Conservation (phyloP, 2,888 invertebrate genomes). For the Phalangium opilio region DNA sequence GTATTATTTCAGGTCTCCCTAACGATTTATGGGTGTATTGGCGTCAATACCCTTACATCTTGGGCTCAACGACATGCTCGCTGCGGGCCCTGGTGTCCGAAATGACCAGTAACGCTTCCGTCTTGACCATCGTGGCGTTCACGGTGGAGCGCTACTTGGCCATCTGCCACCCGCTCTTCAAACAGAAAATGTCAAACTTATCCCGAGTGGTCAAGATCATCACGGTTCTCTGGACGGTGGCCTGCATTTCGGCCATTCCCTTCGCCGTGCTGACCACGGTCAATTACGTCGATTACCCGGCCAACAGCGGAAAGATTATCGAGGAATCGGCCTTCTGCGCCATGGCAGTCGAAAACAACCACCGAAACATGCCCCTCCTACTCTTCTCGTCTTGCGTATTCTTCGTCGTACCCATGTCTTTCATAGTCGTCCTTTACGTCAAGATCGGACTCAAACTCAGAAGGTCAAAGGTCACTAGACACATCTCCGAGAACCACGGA, state of each 20-base stretch:
- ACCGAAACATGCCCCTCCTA: slow-evolving; percentile 48
- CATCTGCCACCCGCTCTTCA: slow-evolving; percentile 71
- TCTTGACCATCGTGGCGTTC: slow-evolving; percentile 79
- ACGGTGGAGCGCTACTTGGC: slow-evolving; percentile 79
- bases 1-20: slow-evolving; percentile 29
- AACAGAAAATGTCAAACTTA: slow-evolving; percentile 66
- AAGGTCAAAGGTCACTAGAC: slow-evolving; percentile 7
- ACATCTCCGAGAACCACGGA: slow-evolving; percentile 2
- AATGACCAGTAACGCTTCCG: slow-evolving; percentile 68
- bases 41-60: slow-evolving; percentile 27
- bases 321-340: slow-evolving; percentile 63
- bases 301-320: slow-evolving; percentile 29
- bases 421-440: slow-evolving; percentile 61
- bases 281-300: slow-evolving; percentile 46
- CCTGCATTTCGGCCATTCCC: slow-evolving; percentile 48
- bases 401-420: slow-evolving; percentile 54
- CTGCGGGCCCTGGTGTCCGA: slow-evolving; percentile 29
- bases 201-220: slow-evolving; percentile 66
- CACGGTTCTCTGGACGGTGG: slow-evolving; percentile 55
- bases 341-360: slow-evolving; percentile 38
- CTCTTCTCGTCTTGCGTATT: slow-evolving; percentile 67
- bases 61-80: slow-evolving; percentile 27
- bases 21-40: slow-evolving; percentile 28
- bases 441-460: slow-evolving; percentile 42
- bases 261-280: slow-evolving; percentile 55